Percentiles rank a stretch among this genome's conserved stretches.
These are phyloP conservation scores for Colletes latitarsis DNA, from an alignment of 1,140 invertebrate genomes.

Conservation along the genomic window DNA sequence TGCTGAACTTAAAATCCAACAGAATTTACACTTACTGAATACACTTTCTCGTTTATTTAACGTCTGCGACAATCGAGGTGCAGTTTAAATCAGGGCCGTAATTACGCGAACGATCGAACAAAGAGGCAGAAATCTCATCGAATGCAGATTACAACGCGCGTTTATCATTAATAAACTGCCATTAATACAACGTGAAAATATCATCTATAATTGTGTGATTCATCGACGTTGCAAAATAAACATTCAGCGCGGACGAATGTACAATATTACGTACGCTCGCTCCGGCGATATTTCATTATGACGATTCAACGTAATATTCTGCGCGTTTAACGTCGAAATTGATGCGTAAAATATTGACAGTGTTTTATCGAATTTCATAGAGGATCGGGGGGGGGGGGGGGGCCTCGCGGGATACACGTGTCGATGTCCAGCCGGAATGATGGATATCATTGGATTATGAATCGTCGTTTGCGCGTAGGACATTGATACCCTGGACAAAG, in stretches of 20 bases:
- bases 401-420: slow-evolving; percentile 8
- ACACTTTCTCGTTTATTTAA: too few species aligned
- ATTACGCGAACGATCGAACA: background rate
- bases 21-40: too few species aligned
- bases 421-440: slow-evolving; percentile 12
- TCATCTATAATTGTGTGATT: slow-evolving; percentile 11
- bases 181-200: slow-evolving; percentile 21
- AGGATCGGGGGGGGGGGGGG: background rate
- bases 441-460: slow-evolving; percentile 35
- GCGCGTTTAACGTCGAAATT: background rate
- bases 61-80: too few species aligned
- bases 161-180: background rate
- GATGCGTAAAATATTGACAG: background rate
- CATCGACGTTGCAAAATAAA: background rate
- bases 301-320: slow-evolving; percentile 15
- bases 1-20: too few species aligned
- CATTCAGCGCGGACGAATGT: background rate
- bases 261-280: background rate
- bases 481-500: slow-evolving; percentile 18
- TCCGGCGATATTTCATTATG: slow-evolving; percentile 6
- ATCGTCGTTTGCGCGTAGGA: slow-evolving; percentile 5
- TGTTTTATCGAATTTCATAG: slow-evolving; percentile 19
- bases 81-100: too few species aligned
- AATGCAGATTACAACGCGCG: background rate
- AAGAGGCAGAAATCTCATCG: background rate